Conservation (phyloP, 2,797 vertebrate genomes). For the Caiman crocodilus region DNA sequence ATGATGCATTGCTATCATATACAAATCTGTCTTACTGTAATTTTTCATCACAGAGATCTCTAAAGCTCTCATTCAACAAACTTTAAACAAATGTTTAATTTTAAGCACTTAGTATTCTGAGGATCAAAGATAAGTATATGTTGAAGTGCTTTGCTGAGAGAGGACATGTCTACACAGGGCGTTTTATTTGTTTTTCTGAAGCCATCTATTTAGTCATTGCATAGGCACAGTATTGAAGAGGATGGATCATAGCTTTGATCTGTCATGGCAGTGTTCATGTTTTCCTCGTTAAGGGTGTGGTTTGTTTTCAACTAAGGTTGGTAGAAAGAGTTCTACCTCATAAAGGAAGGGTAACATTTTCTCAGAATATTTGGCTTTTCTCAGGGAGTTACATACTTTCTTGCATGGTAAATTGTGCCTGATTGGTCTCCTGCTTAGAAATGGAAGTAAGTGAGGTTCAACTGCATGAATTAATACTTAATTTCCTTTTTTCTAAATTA, state of each 20-base stretch:
- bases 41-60: neutral
- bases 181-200: neutral
- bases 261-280: neutral
- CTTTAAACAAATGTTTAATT: neutral
- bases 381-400: neutral
- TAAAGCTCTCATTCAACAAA: neutral
- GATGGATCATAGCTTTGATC: neutral
- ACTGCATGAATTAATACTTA: neutral
- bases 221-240: neutral
- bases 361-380: neutral
- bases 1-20: neutral
- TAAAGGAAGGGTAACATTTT: neutral
- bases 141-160: neutral
- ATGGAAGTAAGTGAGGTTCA: neutral
- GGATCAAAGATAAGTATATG: neutral
- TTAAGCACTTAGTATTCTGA: neutral
- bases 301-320: neutral
- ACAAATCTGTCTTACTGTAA: neutral
- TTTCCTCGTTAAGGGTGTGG: neutral
- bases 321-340: neutral
- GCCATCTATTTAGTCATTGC: neutral
- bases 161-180: neutral
- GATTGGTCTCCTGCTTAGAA: neutral
- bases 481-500: neutral
- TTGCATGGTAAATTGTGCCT: neutral